phyloP scores from a whole-genome alignment of 2,797 vertebrate genomes.

The Fundulus diaphanus region DNA sequence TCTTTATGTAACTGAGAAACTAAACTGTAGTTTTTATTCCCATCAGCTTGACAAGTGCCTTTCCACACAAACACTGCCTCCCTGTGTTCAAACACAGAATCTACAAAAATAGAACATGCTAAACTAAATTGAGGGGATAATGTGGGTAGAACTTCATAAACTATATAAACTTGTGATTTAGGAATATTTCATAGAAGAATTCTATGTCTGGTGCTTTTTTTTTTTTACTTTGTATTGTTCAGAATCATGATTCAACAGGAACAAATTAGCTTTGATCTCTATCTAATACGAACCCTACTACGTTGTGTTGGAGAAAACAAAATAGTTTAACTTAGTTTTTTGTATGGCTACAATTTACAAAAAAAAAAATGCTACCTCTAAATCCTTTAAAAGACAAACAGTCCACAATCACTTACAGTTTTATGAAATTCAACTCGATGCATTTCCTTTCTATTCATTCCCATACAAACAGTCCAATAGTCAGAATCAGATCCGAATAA shows the following conservation, averaged over 20 bases:
- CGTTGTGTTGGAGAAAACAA: background rate
- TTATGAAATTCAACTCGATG: background rate
- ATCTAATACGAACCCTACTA: background rate
- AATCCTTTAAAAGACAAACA: background rate
- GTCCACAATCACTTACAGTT: background rate
- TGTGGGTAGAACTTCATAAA: background rate
- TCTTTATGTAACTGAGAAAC: background rate
- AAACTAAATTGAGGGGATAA: background rate
- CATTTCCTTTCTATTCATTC: background rate
- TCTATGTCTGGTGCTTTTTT: background rate
- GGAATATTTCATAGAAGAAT: background rate
- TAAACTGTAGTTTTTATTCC: background rate
- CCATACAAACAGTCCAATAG: background rate
- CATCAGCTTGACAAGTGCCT: conserved; percentile 2
- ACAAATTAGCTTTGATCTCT: background rate
- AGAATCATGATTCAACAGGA: background rate
- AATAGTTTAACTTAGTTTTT: background rate
- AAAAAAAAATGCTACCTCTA: background rate
- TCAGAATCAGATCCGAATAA: background rate
- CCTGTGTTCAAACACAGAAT: conserved; percentile 48
- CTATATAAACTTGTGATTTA: background rate
- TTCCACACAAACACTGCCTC: conserved; percentile 35
- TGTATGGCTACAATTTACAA: background rate
- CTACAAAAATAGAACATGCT: conserved; percentile 32
- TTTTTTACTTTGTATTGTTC: background rate